Conservation (phyloP, 2,888 invertebrate species). For the Cordilura impudica region DNA sequence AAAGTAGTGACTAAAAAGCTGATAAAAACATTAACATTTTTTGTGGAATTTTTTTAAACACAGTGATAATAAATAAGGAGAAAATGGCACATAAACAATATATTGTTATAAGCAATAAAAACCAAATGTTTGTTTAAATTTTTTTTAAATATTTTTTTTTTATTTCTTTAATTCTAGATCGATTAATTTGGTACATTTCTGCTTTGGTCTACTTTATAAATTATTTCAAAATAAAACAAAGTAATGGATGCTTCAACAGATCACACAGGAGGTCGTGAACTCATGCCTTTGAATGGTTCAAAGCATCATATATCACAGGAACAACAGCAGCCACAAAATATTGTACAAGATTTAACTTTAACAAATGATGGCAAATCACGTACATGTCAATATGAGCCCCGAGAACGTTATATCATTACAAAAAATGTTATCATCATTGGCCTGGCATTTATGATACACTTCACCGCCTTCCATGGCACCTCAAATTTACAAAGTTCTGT, state of each 20-base stretch:
- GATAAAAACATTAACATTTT: too few relatives aligned
- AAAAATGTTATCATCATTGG: constrained; percentile 91
- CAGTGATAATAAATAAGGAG: too few relatives aligned
- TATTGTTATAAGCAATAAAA: constrained; percentile 17
- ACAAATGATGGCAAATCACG: constrained; percentile 19
- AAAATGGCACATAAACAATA: background rate
- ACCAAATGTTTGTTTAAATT: background rate
- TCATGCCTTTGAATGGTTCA: constrained; percentile 28
- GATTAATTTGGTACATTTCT: background rate
- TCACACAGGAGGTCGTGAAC: constrained; percentile 8
- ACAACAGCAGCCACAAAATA: constrained; percentile 10
- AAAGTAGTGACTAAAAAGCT: too few relatives aligned
- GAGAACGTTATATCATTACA: constrained; percentile 87
- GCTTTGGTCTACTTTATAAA: background rate
- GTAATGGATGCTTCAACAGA: constrained; percentile 47
- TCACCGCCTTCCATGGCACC: constrained; percentile 93
- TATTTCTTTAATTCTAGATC: constrained; percentile 27
- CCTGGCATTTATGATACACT: constrained; percentile 92
- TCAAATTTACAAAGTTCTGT: constrained; percentile 91
- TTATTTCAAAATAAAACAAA: background rate
- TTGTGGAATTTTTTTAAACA: too few relatives aligned
- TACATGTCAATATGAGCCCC: constrained; percentile 78
- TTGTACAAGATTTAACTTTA: constrained; percentile 20
- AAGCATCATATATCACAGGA: background rate
- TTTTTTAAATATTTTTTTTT: background rate